Conservation (phyloP, 2,888 invertebrate species). For the Sphaerophoria taeniata region DNA sequence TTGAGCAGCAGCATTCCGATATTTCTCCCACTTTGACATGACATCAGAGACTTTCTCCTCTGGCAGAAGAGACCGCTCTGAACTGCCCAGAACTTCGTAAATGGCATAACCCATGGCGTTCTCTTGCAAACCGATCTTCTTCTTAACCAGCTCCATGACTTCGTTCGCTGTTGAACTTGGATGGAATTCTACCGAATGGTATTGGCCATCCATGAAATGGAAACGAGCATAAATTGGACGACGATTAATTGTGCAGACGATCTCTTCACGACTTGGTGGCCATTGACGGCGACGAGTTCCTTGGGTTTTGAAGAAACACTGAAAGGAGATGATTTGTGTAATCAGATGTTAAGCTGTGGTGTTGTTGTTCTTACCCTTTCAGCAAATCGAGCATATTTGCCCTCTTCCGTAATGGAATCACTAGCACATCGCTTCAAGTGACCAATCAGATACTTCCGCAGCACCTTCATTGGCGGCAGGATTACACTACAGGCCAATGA, state of each 20-base stretch:
- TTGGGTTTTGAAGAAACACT: constrained; percentile 89
- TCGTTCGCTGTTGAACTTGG: constrained; percentile 96
- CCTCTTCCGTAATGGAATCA: constrained; percentile 95
- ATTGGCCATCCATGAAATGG: constrained; percentile 96
- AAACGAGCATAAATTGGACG: constrained; percentile 95
- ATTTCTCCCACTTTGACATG: constrained; percentile 97
- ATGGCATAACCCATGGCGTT: constrained; percentile 90
- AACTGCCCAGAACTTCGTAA: constrained; percentile 94
- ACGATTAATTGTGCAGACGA: constrained; percentile 95
- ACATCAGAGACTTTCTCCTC: constrained; percentile 97
- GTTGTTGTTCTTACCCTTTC: constrained; percentile 86
- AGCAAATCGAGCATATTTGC: constrained; percentile 96
- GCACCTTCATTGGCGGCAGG: constrained; percentile 92
- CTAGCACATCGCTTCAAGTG: constrained; percentile 95
- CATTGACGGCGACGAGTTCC: constrained; percentile 91
- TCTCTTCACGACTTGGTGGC: constrained; percentile 96
- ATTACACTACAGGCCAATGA: constrained; percentile 92
- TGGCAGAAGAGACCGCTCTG: constrained; percentile 92
- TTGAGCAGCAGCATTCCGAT: constrained; percentile 88
- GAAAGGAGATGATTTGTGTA: constrained; percentile 68
- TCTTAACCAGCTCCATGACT: constrained; percentile 93
- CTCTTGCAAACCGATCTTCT: constrained; percentile 90
- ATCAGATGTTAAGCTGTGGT: neutral
- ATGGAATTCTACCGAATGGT: constrained; percentile 97
- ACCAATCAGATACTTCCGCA: constrained; percentile 93